Evolutionary conservation across 2,888 invertebrate species (phyloP).

Genomic region (Kuschelorhynchus macadamiae): DNA sequence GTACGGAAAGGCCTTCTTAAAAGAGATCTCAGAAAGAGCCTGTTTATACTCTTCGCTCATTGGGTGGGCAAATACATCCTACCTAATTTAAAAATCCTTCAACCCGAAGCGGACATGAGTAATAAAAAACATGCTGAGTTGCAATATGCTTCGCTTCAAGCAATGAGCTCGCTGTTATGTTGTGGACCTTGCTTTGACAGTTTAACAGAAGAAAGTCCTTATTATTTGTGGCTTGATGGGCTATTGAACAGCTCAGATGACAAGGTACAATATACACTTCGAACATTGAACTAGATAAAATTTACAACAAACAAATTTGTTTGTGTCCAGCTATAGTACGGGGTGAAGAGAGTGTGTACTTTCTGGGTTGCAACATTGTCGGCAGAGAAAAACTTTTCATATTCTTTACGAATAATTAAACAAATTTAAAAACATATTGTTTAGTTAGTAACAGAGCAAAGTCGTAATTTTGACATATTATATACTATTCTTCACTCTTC

Average conservation of each 20-base stretch:
- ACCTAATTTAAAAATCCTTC: constrained; percentile 69
- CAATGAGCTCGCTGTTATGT: constrained; percentile 95
- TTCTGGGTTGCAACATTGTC: too few species aligned
- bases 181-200: constrained; percentile 96
- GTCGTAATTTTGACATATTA: too few species aligned
- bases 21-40: constrained; percentile 85
- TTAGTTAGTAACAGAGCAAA: too few species aligned
- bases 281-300: too few species aligned
- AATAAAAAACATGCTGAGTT: constrained; percentile 68
- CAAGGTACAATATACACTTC: constrained; percentile 75
- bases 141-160: constrained; percentile 75
- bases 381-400: too few species aligned
- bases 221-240: constrained; percentile 95
- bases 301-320: too few species aligned
- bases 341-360: too few species aligned
- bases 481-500: too few species aligned
- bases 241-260: constrained; percentile 90
- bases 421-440: too few species aligned
- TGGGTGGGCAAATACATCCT: constrained; percentile 94
- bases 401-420: too few species aligned
- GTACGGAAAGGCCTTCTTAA: constrained; percentile 88
- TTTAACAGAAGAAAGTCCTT: constrained; percentile 90
- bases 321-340: too few species aligned
- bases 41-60: constrained; percentile 92
- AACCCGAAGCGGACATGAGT: constrained; percentile 54